Percentiles rank a stretch among this genome's conserved stretches.
Evolutionary conservation across 1,140 invertebrate species (phyloP).

Genomic region (Octopus bimaculoides): DNA sequence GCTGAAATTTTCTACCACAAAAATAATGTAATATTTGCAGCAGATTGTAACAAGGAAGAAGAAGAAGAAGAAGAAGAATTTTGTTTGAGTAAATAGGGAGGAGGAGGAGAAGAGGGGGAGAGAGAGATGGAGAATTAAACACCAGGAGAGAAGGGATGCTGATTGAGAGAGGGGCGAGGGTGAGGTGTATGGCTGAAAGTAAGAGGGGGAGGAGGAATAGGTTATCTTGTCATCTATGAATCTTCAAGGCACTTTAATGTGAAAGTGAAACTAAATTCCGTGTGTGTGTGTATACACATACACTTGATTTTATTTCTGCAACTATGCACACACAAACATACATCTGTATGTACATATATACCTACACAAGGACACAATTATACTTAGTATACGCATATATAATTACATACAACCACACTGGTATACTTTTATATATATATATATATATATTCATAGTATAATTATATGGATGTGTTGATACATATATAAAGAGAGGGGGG

Average conservation of each 20-base stretch:
- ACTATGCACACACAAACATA: not conserved
- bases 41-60: too few relatives aligned
- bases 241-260: too few relatives aligned
- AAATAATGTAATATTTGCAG: too few relatives aligned
- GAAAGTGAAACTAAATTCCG: not conserved
- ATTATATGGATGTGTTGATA: too few relatives aligned
- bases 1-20: too few relatives aligned
- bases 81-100: not conserved
- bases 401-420: too few relatives aligned
- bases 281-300: not conserved
- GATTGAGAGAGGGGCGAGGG: not conserved
- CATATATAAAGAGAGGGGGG: too few relatives aligned
- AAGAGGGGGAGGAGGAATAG: not conserved
- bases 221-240: too few relatives aligned
- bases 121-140: not conserved
- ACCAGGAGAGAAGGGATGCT: not conserved
- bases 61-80: too few relatives aligned
- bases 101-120: not conserved
- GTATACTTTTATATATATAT: too few relatives aligned
- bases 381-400: not conserved
- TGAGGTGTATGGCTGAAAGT: not conserved
- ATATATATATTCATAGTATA: too few relatives aligned
- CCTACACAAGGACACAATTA: not conserved
- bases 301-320: not conserved
- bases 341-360: not conserved